These are phyloP conservation scores for Portevinia maculata DNA, from an alignment of 2,888 invertebrate species.

Conservation along the genomic window DNA sequence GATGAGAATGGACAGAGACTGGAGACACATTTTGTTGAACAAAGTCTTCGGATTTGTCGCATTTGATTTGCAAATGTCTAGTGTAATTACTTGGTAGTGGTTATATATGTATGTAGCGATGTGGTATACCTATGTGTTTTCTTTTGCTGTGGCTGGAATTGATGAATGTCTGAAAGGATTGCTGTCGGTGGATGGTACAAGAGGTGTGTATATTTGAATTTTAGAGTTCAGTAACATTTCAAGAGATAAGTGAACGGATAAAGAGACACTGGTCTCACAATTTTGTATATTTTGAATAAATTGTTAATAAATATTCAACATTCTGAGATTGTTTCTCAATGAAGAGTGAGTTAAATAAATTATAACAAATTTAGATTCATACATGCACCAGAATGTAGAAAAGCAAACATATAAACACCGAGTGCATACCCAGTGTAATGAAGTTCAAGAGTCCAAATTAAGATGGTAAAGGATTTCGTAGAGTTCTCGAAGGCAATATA, in stretches of 20 bases:
- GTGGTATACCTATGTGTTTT: slow-evolving; percentile 7
- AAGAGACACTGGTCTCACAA: neutral
- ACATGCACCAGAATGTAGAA: no score
- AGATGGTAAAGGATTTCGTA: no score
- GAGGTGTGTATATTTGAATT: slow-evolving; percentile 8
- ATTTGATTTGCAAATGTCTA: slow-evolving; percentile 61
- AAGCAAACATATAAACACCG: no score
- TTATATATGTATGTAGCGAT: neutral
- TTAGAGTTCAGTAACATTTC: slow-evolving; percentile 45
- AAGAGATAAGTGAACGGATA: slow-evolving; percentile 23
- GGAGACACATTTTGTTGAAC: slow-evolving; percentile 56
- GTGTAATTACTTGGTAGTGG: neutral
- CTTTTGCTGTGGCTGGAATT: slow-evolving; percentile 28
- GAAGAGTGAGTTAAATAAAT: no score
- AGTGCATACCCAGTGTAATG: no score
- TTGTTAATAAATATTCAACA: neutral
- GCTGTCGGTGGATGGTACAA: slow-evolving; percentile 1
- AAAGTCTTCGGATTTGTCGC: slow-evolving; percentile 58
- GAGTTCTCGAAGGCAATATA: no score
- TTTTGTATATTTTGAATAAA: neutral
- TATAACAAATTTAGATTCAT: no score
- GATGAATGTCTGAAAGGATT: slow-evolving; percentile 52
- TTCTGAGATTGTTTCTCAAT: no score
- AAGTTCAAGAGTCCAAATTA: no score
- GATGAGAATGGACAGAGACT: neutral